These are phyloP conservation scores for Neogobius melanostomus DNA, from an alignment of 2,113 vertebrate species.

Conservation along the genomic window DNA sequence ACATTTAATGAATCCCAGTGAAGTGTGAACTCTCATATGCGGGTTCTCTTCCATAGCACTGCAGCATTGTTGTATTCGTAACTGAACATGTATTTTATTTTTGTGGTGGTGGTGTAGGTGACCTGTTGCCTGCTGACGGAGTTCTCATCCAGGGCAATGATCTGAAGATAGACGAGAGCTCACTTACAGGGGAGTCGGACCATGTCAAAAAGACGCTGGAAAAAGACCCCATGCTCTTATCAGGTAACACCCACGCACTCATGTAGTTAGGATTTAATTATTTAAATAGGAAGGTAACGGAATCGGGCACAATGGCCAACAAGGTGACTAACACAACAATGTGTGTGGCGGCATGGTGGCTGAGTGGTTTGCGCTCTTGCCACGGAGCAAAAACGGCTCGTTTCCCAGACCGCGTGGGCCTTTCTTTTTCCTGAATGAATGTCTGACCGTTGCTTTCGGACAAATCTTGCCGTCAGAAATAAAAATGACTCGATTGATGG, in stretches of 20 bases:
- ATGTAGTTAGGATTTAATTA: neutral
- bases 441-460: too few relatives aligned
- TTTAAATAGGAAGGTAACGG: neutral
- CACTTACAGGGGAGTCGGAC: constrained; percentile 97
- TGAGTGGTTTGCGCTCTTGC: neutral
- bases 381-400: neutral
- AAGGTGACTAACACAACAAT: neutral
- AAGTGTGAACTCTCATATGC: too few relatives aligned
- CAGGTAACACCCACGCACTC: constrained; percentile 75
- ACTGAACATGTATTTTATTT: neutral
- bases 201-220: constrained; percentile 92
- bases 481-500: too few relatives aligned
- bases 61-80: neutral
- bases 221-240: constrained; percentile 95
- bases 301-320: neutral
- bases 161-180: constrained; percentile 98
- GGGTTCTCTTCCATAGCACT: too few relatives aligned
- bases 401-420: too few relatives aligned
- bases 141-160: constrained; percentile 97
- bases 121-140: constrained; percentile 95
- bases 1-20: too few relatives aligned
- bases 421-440: too few relatives aligned
- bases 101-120: constrained; percentile 76
- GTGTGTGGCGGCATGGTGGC: neutral
- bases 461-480: too few relatives aligned